Conservation (phyloP, 2,113 vertebrate species). For the Osmerus eperlanus region DNA sequence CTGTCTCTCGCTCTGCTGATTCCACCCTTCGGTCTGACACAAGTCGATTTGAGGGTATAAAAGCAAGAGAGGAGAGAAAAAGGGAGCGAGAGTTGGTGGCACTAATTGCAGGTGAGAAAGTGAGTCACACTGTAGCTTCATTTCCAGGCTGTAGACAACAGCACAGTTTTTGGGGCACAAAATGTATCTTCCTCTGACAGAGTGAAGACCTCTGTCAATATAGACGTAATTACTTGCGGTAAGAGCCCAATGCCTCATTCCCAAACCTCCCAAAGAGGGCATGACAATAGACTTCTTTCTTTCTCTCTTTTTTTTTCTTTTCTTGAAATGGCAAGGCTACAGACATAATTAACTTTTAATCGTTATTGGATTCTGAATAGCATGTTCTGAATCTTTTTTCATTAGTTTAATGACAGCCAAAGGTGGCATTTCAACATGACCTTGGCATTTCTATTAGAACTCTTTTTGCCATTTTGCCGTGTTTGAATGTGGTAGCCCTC, state of each 20-base stretch:
- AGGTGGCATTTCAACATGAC: not conserved
- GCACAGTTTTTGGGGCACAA: not conserved
- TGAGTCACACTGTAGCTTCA: not conserved
- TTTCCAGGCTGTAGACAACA: not conserved
- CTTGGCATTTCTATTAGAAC: conserved; percentile 4
- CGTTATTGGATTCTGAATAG: conserved; percentile 16
- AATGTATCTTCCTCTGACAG: conserved; percentile 6
- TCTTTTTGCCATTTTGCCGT: not conserved
- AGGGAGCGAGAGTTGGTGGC: not conserved
- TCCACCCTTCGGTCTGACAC: not conserved
- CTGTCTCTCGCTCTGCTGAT: conserved; percentile 3
- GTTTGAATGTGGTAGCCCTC: not conserved
- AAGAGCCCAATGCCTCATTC: conserved; percentile 1
- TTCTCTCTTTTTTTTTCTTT: not conserved
- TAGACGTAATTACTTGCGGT: conserved; percentile 9
- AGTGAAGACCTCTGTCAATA: conserved; percentile 7
- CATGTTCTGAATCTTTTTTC: not conserved
- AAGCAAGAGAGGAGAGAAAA: not conserved
- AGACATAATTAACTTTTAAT: conserved; percentile 34
- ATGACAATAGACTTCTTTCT: conserved; percentile 13
- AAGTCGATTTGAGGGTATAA: conserved; percentile 19
- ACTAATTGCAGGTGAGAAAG: conserved; percentile 12
- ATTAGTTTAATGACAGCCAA: conserved; percentile 7
- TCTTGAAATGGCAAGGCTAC: conserved; percentile 14
- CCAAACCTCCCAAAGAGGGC: conserved; percentile 1